Evolutionary conservation across 2,888 invertebrate species (phyloP), one percentile per base, ranked within the genome.

Genomic region (Molorchus minor): DNA sequence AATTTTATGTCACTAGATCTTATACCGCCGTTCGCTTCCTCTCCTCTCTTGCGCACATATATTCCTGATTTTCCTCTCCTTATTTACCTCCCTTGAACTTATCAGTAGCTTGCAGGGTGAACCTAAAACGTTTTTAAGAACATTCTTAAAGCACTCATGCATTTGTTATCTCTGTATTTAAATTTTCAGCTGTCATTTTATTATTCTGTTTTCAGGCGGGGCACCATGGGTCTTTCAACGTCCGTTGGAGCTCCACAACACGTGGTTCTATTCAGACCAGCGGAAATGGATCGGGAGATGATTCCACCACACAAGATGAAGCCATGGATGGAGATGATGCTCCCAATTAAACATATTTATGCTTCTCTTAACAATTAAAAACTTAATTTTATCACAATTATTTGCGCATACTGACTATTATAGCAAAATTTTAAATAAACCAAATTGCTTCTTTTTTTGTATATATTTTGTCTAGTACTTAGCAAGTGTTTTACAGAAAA

Each of bases 221-320:
- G 84, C 71, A 81, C 82, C 72, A 83, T 84, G 77, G 83, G 84
- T 62, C 80, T 90, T 54, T 85, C 88, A 21, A 85, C 88, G 1
- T 83, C 89, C 81, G 83, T 43, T 82, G 87, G 30, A 85, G 88
- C 71, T 84, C 87, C 69, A 74, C 80, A 36, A 90, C 90, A 81
- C 86, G 91, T 56, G 85, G 88, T 29, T 90, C 91, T 2, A 84
- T 91, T 43, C 85, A 88, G 17, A 83, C 84, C 38, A 77, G 80
- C 77, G 84, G 81, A 35, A 80, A 81, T 66, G 89, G 88, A 67
- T 89, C 89, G 40, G 90, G 90, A 5, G 91, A 90, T 79, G 91
- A 90, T 80, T 89, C 89, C 59, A 85, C 88, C 76, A 88, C 89
- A 69, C 89, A 90, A 81, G 88, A 91, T 79, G 91, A 91, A 77